Conservation (phyloP, 1,140 invertebrate genomes). For the Drosophila bocki region DNA sequence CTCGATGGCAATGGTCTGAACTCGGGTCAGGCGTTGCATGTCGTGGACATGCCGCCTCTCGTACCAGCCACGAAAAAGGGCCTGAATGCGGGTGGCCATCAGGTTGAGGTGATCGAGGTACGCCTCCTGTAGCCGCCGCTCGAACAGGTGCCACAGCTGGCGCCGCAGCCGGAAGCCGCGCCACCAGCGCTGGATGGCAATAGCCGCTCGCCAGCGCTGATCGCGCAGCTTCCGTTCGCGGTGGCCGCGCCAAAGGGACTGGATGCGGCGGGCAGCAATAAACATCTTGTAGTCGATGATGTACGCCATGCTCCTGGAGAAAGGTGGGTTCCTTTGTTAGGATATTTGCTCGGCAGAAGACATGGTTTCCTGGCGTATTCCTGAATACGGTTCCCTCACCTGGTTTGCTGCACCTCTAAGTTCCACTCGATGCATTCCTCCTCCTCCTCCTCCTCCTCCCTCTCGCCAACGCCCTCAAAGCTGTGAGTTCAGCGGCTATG, state of each 20-base stretch:
- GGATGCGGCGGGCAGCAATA: slow-evolving; percentile 58
- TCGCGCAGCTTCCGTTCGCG: neutral
- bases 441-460: neutral
- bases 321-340: neutral
- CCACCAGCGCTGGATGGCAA: slow-evolving; percentile 66
- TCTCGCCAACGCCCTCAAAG: neutral
- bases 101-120: slow-evolving; percentile 21
- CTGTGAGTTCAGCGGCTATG: neutral
- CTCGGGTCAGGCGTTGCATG: slow-evolving; percentile 25
- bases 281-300: slow-evolving; percentile 62
- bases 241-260: slow-evolving; percentile 37
- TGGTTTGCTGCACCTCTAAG: neutral
- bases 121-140: slow-evolving; percentile 37
- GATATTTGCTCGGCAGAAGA: neutral
- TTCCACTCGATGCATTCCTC: neutral
- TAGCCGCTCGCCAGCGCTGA: slow-evolving; percentile 21
- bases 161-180: slow-evolving; percentile 45
- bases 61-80: slow-evolving; percentile 54
- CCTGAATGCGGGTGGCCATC: slow-evolving; percentile 56
- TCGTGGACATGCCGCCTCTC: slow-evolving; percentile 58
- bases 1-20: slow-evolving; percentile 56
- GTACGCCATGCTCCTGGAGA: slow-evolving; percentile 23
- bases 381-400: slow-evolving; percentile 4
- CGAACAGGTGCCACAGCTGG: neutral
- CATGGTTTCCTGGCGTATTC: neutral